Percentiles rank a stretch among this genome's conserved stretches.
These are phyloP conservation scores for Lamprotornis superbus DNA, from an alignment of 2,113 vertebrate species.

Conservation along the genomic window DNA sequence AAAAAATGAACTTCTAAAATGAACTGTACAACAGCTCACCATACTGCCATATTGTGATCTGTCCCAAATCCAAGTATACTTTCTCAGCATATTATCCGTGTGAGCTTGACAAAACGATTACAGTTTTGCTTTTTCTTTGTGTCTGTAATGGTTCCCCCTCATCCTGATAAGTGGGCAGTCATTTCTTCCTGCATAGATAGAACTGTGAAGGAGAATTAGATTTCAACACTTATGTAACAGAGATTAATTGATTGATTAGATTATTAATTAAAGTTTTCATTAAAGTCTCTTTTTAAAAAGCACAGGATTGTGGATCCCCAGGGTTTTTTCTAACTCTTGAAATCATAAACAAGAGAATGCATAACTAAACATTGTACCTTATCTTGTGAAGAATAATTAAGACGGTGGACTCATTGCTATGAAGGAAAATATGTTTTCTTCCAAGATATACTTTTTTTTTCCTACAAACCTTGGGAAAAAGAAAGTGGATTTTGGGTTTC, in stretches of 20 bases:
- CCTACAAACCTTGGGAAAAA: background rate
- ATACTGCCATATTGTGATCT: background rate
- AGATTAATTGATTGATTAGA: slow-evolving; percentile 85
- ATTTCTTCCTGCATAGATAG: slow-evolving; percentile 64
- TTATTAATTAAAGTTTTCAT: slow-evolving; percentile 84
- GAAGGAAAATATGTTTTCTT: slow-evolving; percentile 37
- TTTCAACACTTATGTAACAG: slow-evolving; percentile 70
- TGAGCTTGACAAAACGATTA: slow-evolving; percentile 57
- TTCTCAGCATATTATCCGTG: slow-evolving; percentile 22
- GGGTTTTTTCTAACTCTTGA: slow-evolving; percentile 62
- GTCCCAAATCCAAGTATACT: slow-evolving; percentile 18
- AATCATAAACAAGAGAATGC: slow-evolving; percentile 78
- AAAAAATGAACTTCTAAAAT: background rate
- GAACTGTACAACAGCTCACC: background rate
- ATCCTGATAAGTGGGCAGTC: slow-evolving; percentile 70
- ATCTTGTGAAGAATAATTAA: slow-evolving; percentile 73
- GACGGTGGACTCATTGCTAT: background rate
- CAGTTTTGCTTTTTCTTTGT: slow-evolving; percentile 66
- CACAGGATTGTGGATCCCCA: slow-evolving; percentile 62
- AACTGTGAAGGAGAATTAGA: slow-evolving; percentile 73
- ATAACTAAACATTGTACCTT: slow-evolving; percentile 72
- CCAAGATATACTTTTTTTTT: background rate
- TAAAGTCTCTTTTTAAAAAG: slow-evolving; percentile 72
- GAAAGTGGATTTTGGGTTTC: background rate
- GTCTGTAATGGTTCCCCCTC: slow-evolving; percentile 59